phyloP scores from a whole-genome alignment of 2,888 invertebrate species.

The Polymixis flavicincta region DNA sequence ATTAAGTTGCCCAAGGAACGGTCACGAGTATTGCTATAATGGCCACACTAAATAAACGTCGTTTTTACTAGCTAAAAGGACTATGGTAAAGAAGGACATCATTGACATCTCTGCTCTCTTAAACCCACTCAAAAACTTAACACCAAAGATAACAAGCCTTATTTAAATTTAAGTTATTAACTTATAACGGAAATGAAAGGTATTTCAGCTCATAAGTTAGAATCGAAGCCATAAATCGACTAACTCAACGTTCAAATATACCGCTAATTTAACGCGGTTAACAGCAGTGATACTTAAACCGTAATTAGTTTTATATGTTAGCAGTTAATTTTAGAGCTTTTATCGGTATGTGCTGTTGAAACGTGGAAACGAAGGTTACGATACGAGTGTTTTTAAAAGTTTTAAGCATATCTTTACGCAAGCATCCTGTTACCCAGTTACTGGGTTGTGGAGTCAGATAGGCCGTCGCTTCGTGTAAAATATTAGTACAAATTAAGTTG shows the following conservation, averaged over 20 bases:
- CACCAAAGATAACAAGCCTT: slow-evolving; percentile 3
- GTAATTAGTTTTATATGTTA: slow-evolving; percentile 56
- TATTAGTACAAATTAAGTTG: too few relatives aligned
- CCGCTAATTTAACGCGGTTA: slow-evolving; percentile 47
- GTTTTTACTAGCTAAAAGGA: not conserved
- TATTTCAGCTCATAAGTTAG: slow-evolving; percentile 24
- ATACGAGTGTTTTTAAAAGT: not conserved
- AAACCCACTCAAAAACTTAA: slow-evolving; percentile 24
- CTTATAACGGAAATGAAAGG: slow-evolving; percentile 44
- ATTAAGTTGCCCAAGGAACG: not conserved
- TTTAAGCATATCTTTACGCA: not conserved
- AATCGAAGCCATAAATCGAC: slow-evolving; percentile 69
- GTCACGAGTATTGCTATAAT: not conserved
- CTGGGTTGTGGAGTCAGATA: not conserved
- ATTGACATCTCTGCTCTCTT: not conserved
- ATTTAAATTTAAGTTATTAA: slow-evolving; percentile 12
- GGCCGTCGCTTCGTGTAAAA: not conserved
- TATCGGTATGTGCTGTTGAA: slow-evolving; percentile 34
- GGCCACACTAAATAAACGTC: not conserved
- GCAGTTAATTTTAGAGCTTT: slow-evolving; percentile 41
- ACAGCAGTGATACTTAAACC: slow-evolving; percentile 33
- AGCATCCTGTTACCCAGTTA: not conserved
- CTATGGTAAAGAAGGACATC: not conserved
- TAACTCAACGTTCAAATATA: slow-evolving; percentile 68
- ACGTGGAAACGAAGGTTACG: not conserved